These are phyloP conservation scores for Triops cancriformis DNA, from an alignment of 1,140 invertebrate species.

Conservation along the genomic window DNA sequence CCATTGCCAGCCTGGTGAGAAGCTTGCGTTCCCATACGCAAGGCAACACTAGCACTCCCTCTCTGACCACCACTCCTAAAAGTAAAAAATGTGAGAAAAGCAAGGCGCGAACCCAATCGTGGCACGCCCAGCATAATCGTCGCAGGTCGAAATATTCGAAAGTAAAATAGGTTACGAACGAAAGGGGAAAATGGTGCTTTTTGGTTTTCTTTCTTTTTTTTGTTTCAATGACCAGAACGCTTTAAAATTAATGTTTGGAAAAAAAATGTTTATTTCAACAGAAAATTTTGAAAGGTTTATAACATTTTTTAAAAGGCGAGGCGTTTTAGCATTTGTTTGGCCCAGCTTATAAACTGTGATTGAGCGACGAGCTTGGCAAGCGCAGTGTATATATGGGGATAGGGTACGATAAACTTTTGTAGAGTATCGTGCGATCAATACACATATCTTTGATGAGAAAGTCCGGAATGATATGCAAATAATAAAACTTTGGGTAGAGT, in stretches of 20 bases:
- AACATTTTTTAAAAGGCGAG: not conserved
- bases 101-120: not conserved
- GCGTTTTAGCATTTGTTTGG: not conserved
- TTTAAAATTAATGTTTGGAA: not conserved
- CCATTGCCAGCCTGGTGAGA: conserved; percentile 17
- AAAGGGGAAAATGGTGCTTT: too few relatives aligned
- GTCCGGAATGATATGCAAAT: not conserved
- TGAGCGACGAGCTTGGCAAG: not conserved
- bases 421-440: conserved; percentile 7
- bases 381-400: not conserved
- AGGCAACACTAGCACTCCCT: not conserved
- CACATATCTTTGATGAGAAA: conserved; percentile 4
- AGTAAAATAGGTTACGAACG: not conserved
- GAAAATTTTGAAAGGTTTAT: not conserved
- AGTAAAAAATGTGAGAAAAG: not conserved
- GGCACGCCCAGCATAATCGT: not conserved
- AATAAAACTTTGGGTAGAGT: not conserved
- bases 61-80: not conserved
- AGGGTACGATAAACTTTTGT: not conserved
- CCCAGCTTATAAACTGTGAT: not conserved
- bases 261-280: not conserved
- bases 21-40: conserved; percentile 22
- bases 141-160: not conserved
- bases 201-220: not conserved
- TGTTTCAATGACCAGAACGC: not conserved